Evolutionary conservation across 2,113 vertebrate genomes (phyloP), one percentile per base, ranked within the genome.

Genomic region (Cephalopterus ornatus): DNA sequence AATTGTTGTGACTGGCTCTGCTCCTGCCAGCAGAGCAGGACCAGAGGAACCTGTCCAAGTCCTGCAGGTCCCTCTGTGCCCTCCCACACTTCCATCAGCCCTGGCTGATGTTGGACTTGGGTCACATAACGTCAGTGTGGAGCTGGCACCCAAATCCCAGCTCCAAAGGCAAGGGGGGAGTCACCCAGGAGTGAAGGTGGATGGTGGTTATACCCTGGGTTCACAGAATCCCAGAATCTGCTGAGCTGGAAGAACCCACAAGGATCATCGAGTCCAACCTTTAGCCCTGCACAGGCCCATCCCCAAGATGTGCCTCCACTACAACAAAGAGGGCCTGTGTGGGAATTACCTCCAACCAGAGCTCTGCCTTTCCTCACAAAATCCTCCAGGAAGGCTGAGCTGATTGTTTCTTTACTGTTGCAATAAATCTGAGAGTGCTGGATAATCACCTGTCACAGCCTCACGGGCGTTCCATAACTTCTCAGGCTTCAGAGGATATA

Each of bases 51-150:
- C 62, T 63, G 32, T 21, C 39, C 30, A 14, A 50, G 5, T 14
- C 17, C 37, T 50, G 14, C 33, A 44, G 21, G 47, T 68, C 37
- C 53, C 52, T 24, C 19, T 19, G 35, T 14, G 24, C 10, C 11
- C 47, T 33, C 47, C 55, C 35, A 28, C n/a, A 21, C 56, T 70
- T 28, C 50, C 22, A 9, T 5, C 83, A 75, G 46, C n/a, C 4
- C 1, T 44, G 0, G 0, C 27, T 67, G 41, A 10, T 21, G 5
- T 4, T 8, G 56, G 49, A 17, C 8, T 37, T 21, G 6, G 42
- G 12, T 33, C 15, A 1, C 28, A 35, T 35, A 37, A 26, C 3
- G 19, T 8, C 53, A 73, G 81, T 59, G 16, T 4, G 2, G 55
- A 33, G 28, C 23, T n/a, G 47, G 8, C 6, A 14, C 11, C 49